Evolutionary conservation across 1,140 invertebrate species (phyloP).

Genomic region (Atta cephalotes): DNA sequence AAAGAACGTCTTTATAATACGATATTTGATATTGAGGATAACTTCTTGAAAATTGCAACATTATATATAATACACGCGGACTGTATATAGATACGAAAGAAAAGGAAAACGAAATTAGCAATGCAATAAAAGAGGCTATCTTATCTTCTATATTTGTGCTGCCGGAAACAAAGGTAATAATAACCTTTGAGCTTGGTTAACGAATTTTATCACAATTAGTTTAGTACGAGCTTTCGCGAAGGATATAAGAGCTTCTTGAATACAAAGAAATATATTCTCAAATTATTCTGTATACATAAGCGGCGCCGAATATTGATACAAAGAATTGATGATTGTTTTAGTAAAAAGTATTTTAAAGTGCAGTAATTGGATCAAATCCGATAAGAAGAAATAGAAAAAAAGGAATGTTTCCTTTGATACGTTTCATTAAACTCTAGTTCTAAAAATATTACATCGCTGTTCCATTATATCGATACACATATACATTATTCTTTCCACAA

Average conservation of each 20-base stretch:
- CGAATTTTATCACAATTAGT: conserved; percentile 68
- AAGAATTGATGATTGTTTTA: conserved; percentile 52
- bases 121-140: conserved; percentile 9
- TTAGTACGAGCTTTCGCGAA: conserved; percentile 11
- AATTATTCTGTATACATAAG: not conserved
- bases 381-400: conserved; percentile 25
- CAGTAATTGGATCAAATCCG: conserved; percentile 61
- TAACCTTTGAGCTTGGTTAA: conserved; percentile 65
- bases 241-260: conserved; percentile 59
- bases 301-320: not conserved
- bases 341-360: conserved; percentile 27
- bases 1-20: not conserved
- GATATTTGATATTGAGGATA: not conserved
- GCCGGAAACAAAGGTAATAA: conserved; percentile 47
- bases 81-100: not conserved
- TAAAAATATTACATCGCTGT: conserved; percentile 26
- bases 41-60: not conserved
- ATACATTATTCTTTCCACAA: not conserved
- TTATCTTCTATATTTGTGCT: not conserved
- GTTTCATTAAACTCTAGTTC: conserved; percentile 58
- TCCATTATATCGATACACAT: not conserved
- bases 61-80: not conserved
- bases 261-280: conserved; percentile 19
- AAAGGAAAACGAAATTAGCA: conserved; percentile 22
- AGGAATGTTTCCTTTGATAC: conserved; percentile 56